phyloP scores from a whole-genome alignment of 2,797 vertebrate species.

The Protonibea diacanthus region DNA sequence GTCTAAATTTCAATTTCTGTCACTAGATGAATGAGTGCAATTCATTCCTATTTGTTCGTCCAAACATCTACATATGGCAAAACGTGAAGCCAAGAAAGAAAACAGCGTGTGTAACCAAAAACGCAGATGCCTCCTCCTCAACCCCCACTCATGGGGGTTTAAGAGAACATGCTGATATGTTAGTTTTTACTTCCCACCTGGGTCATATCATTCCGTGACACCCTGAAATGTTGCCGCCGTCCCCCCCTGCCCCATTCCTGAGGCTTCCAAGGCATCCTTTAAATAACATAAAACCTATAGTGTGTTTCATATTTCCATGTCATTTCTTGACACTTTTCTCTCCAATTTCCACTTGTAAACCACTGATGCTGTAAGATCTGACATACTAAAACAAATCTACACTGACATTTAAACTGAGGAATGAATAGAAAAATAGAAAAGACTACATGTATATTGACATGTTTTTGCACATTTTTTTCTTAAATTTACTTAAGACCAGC shows the following conservation, averaged over 20 bases:
- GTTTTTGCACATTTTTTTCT: too few species aligned
- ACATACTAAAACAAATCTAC: slow-evolving; percentile 19
- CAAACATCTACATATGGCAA: slow-evolving; percentile 52
- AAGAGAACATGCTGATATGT: slow-evolving; percentile 59
- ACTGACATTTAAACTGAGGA: neutral
- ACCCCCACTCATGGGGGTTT: slow-evolving; percentile 38
- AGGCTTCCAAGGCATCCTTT: slow-evolving; percentile 46
- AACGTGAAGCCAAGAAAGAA: slow-evolving; percentile 61
- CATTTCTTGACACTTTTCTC: neutral
- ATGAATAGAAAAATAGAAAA: neutral
- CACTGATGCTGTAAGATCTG: neutral
- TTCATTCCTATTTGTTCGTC: slow-evolving; percentile 51
- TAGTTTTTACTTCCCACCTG: slow-evolving; percentile 70
- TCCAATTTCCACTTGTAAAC: neutral
- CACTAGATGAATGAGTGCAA: slow-evolving; percentile 41
- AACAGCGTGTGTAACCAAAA: slow-evolving; percentile 69
- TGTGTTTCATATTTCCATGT: slow-evolving; percentile 33
- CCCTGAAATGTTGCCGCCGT: slow-evolving; percentile 33
- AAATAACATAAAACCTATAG: slow-evolving; percentile 29
- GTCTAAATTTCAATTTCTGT: slow-evolving; percentile 55
- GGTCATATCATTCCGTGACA: slow-evolving; percentile 64
- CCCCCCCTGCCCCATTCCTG: neutral
- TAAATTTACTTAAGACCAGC: too few species aligned
- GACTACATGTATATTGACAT: too few species aligned
- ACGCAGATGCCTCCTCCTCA: slow-evolving; percentile 47